A percentile compares a stretch with the other conserved stretches of the same genome.
phyloP scores from a whole-genome alignment of 2,888 invertebrate species.

The Anoncus sp. region DNA sequence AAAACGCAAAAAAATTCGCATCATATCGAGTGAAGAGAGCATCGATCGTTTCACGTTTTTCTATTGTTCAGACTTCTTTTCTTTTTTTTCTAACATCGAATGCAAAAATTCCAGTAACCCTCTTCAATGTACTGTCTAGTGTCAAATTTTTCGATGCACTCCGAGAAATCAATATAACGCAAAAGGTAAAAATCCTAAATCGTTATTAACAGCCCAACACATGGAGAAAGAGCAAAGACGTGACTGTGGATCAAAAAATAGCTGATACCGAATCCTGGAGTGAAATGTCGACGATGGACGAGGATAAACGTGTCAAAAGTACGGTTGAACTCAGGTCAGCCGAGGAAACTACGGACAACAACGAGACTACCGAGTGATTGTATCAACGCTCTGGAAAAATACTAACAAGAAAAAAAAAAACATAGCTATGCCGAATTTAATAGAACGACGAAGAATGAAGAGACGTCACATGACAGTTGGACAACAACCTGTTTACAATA shows the following conservation, averaged over 20 bases:
- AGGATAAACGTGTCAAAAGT: conserved; percentile 37
- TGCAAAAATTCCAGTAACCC: conserved; percentile 59
- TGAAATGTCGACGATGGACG: conserved; percentile 61
- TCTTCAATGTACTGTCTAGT: conserved; percentile 44
- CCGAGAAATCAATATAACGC: not conserved
- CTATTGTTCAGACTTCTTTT: conserved; percentile 34
- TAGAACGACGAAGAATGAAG: conserved; percentile 65
- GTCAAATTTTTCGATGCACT: conserved; percentile 36
- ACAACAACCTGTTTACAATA: conserved; percentile 63
- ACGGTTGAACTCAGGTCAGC: conserved; percentile 53
- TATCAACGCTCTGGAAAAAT: too few species aligned
- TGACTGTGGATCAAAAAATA: conserved; percentile 29
- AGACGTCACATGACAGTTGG: conserved; percentile 42
- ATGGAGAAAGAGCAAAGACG: conserved; percentile 23
- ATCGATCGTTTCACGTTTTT: conserved; percentile 36
- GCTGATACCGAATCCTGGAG: conserved; percentile 53
- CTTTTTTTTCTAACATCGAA: conserved; percentile 33
- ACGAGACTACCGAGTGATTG: conserved; percentile 66
- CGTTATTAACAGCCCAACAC: conserved; percentile 42
- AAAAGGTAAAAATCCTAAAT: not conserved
- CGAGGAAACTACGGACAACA: conserved; percentile 70
- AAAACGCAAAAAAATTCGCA: not conserved
- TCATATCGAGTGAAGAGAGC: conserved; percentile 14
- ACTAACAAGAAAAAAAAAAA: too few species aligned
- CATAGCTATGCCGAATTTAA: conserved; percentile 63